A percentile compares a stretch with the other conserved stretches of the same genome.
Evolutionary conservation across 2,113 vertebrate species (phyloP).

Genomic region (Proterorhinus semilunaris): DNA sequence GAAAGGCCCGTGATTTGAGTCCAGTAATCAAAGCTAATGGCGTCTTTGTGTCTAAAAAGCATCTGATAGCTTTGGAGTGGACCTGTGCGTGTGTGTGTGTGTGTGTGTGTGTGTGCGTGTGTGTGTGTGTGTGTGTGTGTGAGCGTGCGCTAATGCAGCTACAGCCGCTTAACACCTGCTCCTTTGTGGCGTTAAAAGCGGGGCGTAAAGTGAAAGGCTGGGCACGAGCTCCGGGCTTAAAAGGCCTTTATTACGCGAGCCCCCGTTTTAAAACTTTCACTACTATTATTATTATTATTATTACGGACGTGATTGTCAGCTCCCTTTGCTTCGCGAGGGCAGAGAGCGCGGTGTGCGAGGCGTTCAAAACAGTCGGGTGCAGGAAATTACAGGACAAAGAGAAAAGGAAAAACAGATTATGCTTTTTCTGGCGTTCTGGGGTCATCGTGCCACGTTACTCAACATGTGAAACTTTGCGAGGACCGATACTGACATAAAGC

Average conservation of each 20-base stretch:
- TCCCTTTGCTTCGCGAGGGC: slow-evolving; percentile 31
- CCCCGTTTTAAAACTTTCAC: slow-evolving; percentile 32
- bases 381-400: slow-evolving; percentile 65
- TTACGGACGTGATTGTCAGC: slow-evolving; percentile 64
- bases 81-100: slow-evolving; percentile 14
- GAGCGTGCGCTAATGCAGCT: slow-evolving; percentile 18
- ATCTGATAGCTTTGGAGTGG: slow-evolving; percentile 64
- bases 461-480: too few species aligned
- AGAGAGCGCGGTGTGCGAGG: slow-evolving; percentile 69
- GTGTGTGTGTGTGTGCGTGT: slow-evolving; percentile 31
- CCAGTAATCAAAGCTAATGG: slow-evolving; percentile 77
- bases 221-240: slow-evolving; percentile 42
- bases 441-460: too few species aligned
- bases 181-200: slow-evolving; percentile 78
- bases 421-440: background rate
- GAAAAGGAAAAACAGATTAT: slow-evolving; percentile 15
- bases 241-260: slow-evolving; percentile 65
- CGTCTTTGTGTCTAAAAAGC: slow-evolving; percentile 68
- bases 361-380: slow-evolving; percentile 62
- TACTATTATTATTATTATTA: slow-evolving; percentile 55
- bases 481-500: too few species aligned
- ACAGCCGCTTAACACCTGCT: slow-evolving; percentile 85
- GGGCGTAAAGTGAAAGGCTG: slow-evolving; percentile 50
- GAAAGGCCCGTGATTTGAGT: slow-evolving; percentile 56
- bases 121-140: slow-evolving; percentile 26